A percentile compares a stretch with the other conserved stretches of the same genome.
Evolutionary conservation across 2,113 vertebrate genomes (phyloP).

Genomic region (Gopherus flavomarginatus): DNA sequence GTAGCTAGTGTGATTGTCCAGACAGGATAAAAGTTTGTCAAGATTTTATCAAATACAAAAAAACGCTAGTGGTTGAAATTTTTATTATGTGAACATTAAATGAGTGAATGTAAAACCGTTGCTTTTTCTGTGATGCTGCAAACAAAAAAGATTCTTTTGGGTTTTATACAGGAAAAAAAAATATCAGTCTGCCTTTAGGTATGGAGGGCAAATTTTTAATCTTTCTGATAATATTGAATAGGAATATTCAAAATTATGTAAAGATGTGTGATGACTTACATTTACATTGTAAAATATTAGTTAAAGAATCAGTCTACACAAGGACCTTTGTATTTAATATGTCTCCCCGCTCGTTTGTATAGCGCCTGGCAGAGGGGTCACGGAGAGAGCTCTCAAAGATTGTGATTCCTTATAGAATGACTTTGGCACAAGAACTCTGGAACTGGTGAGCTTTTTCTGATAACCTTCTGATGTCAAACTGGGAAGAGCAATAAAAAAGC

Average conservation of each 20-base stretch:
- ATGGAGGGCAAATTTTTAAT: slow-evolving; percentile 81
- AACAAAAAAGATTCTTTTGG: slow-evolving; percentile 69
- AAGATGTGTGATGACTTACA: slow-evolving; percentile 89
- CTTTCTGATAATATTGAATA: slow-evolving; percentile 83
- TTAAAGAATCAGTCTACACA: slow-evolving; percentile 84
- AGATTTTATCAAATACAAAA: slow-evolving; percentile 73
- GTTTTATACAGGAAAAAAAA: slow-evolving; percentile 82
- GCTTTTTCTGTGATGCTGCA: slow-evolving; percentile 81
- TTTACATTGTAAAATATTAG: slow-evolving; percentile 94
- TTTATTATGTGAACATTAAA: slow-evolving; percentile 74
- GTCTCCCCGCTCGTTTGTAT: slow-evolving; percentile 81
- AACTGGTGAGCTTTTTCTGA: slow-evolving; percentile 58
- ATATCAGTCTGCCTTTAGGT: slow-evolving; percentile 77
- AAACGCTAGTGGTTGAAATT: slow-evolving; percentile 75
- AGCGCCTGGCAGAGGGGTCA: slow-evolving; percentile 60
- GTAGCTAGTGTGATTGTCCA: slow-evolving; percentile 33
- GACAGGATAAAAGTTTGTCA: slow-evolving; percentile 50
- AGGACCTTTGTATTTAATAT: slow-evolving; percentile 86
- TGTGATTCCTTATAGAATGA: slow-evolving; percentile 46
- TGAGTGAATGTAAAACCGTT: slow-evolving; percentile 80
- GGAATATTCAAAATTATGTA: slow-evolving; percentile 90
- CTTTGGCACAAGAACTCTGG: slow-evolving; percentile 58
- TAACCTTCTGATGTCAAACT: slow-evolving; percentile 56
- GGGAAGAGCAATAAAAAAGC: slow-evolving; percentile 70
- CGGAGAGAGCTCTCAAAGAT: slow-evolving; percentile 44